Conservation (phyloP, 2,888 invertebrate genomes). For the Drosophila greeni region DNA sequence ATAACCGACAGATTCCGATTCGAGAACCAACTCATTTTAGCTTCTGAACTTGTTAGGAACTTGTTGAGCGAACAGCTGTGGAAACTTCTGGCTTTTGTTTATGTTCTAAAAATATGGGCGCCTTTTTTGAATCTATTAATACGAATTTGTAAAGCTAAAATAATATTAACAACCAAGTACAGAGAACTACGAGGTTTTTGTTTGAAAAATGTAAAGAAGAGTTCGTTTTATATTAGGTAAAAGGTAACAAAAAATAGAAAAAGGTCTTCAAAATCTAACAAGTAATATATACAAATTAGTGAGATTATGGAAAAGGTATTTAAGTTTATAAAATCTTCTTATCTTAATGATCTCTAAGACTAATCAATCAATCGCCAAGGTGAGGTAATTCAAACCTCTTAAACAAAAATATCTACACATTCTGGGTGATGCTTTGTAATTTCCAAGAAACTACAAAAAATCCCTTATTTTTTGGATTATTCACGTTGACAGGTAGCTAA, state of each 20-base stretch:
- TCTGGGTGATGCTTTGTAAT: background rate
- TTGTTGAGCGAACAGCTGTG: conserved; percentile 8
- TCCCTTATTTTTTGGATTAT: background rate
- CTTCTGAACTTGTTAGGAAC: background rate
- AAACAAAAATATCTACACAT: background rate
- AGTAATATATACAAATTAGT: background rate
- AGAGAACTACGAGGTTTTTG: background rate
- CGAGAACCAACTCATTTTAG: conserved; percentile 18
- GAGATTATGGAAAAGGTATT: background rate
- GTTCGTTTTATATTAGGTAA: fast-evolving
- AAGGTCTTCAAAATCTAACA: background rate
- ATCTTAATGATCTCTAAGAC: background rate
- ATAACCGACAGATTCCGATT: background rate
- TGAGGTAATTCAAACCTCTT: background rate
- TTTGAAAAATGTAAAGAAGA: background rate
- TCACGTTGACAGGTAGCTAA: background rate
- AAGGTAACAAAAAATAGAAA: background rate
- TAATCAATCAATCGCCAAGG: background rate
- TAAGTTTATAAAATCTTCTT: background rate
- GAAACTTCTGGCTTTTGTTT: conserved; percentile 1
- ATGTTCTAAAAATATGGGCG: background rate
- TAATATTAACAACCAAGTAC: background rate
- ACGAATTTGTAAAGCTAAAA: background rate
- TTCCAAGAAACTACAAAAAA: background rate
- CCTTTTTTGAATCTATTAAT: background rate